Evolutionary conservation across 37 sponge, comb jelly and placozoan genomes (phyloP).

Genomic region (Diacarnus erythraeanus): DNA sequence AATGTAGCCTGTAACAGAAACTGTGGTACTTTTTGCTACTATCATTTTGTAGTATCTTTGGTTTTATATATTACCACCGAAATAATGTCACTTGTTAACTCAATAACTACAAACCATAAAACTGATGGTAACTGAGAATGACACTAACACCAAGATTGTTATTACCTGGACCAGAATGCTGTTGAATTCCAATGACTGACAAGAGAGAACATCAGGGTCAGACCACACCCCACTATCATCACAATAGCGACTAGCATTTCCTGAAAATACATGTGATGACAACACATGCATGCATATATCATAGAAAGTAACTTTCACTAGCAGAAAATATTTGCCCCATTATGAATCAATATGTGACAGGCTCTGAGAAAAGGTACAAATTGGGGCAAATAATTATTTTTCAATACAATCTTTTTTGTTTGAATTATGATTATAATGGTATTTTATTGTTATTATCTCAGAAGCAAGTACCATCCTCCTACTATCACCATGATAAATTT

Average conservation of each 20-base stretch:
- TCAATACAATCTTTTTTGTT: no score
- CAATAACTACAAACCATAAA: not conserved
- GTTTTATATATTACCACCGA: no score
- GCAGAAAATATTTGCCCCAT: not conserved
- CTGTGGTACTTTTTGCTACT: no score
- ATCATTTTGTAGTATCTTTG: no score
- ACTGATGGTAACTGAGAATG: not conserved
- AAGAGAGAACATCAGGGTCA: not conserved
- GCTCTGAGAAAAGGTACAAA: no score
- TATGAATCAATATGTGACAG: not conserved
- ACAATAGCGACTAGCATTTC: not conserved
- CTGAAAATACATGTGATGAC: not conserved
- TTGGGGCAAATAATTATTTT: no score
- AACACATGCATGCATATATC: not conserved
- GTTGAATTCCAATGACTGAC: not conserved
- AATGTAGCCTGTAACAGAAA: no score
- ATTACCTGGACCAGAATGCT: not conserved
- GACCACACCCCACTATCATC: not conserved
- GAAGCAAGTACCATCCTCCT: no score
- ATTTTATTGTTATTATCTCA: no score
- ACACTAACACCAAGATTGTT: not conserved
- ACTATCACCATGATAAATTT: no score
- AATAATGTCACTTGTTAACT: not conserved
- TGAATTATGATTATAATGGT: no score
- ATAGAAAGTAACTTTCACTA: not conserved